These are phyloP conservation scores for Coccyzus lansbergi DNA, from an alignment of 2,797 vertebrate genomes.

Conservation along the genomic window DNA sequence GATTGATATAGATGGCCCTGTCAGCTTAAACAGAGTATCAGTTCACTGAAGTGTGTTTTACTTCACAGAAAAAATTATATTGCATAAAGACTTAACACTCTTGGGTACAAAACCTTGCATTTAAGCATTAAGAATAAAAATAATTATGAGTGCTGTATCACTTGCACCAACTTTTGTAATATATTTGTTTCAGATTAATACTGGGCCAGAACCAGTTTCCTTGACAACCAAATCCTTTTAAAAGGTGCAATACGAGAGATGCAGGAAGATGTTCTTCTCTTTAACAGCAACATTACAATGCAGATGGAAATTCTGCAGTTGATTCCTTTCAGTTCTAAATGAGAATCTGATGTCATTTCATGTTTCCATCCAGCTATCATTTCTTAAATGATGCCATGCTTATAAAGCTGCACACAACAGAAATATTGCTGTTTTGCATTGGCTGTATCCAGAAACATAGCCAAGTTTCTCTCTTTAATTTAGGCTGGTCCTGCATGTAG, in stretches of 20 bases:
- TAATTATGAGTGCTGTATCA: conserved; percentile 47
- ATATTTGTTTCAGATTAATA: conserved; percentile 88
- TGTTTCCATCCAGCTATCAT: conserved; percentile 58
- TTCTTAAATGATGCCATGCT: conserved; percentile 48
- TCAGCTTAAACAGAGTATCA: conserved; percentile 63
- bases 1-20: conserved; percentile 64
- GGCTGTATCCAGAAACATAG: conserved; percentile 59
- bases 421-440: conserved; percentile 45
- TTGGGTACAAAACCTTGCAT: conserved; percentile 25
- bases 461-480: conserved; percentile 8
- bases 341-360: conserved; percentile 67
- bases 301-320: conserved; percentile 67
- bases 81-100: conserved; percentile 52
- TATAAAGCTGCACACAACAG: conserved; percentile 52
- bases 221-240: conserved; percentile 92
- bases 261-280: conserved; percentile 72
- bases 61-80: conserved; percentile 46
- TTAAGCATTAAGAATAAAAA: conserved; percentile 48
- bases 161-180: conserved; percentile 82
- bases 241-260: conserved; percentile 74
- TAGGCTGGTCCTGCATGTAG: conserved; percentile 54
- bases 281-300: conserved; percentile 65
- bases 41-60: conserved; percentile 53
- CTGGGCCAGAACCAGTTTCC: conserved; percentile 95
- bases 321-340: conserved; percentile 43